A percentile compares a stretch with the other conserved stretches of the same genome.
Evolutionary conservation across 1,140 invertebrate genomes (phyloP).

Genomic region (Platyura marginata): DNA sequence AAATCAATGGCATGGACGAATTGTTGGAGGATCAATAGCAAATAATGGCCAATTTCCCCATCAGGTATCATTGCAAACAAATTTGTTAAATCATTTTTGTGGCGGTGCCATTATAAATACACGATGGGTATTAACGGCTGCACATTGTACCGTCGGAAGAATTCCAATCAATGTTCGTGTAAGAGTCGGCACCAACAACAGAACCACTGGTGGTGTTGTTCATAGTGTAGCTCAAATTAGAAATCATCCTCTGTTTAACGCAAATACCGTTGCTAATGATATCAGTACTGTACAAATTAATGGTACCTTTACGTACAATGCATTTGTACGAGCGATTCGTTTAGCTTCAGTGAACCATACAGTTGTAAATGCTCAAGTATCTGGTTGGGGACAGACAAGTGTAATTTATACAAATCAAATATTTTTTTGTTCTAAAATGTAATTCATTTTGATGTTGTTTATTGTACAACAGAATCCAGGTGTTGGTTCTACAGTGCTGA

Average conservation of each 20-base stretch:
- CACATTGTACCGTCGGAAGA: constrained; percentile 24
- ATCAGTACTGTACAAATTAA: background rate
- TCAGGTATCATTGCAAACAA: background rate
- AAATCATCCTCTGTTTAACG: constrained; percentile 27
- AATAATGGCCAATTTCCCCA: background rate
- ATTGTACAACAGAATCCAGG: too few relatives aligned
- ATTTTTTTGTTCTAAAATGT: constrained; percentile 18
- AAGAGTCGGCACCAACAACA: constrained; percentile 29
- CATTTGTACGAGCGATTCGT: constrained; percentile 3
- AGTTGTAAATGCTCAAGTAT: constrained; percentile 18
- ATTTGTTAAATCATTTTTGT: constrained; percentile 11
- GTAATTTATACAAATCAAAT: too few relatives aligned
- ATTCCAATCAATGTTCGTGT: constrained; percentile 18
- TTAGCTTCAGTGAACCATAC: constrained; percentile 25
- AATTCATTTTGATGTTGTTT: constrained; percentile 1
- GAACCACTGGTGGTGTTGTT: constrained; percentile 25
- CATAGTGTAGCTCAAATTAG: constrained; percentile 25
- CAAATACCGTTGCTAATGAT: background rate
- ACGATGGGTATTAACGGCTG: constrained; percentile 25
- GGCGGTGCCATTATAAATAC: constrained; percentile 24
- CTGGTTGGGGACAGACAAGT: constrained; percentile 33
- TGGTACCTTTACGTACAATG: background rate
- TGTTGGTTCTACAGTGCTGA: too few relatives aligned
- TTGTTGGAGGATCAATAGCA: background rate
- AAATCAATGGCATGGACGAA: too few relatives aligned